Evolutionary conservation across 2,888 invertebrate genomes (phyloP), one percentile per base, ranked within the genome.

Genomic region (Agrochola litura): DNA sequence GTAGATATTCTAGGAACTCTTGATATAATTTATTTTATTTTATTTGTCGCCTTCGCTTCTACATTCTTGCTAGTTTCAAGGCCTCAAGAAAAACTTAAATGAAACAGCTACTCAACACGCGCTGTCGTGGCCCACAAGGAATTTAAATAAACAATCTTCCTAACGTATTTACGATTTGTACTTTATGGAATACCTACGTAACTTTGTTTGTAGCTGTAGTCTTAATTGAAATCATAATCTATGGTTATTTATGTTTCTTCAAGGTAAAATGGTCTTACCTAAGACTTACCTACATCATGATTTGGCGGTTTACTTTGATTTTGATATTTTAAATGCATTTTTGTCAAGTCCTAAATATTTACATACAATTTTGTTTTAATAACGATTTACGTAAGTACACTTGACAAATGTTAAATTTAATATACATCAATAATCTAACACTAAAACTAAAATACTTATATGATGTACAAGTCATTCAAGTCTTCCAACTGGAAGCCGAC

Each of bases 21-120:
- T 79, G 30, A n/a, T 30, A 10, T 41, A 6, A 10, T 25, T 25
- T 61, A 0, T 25, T 52, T 49, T 14, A 46, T 19, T 58, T 68
- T 14, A 37, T 52, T 41, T 52, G 10, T 64, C 22, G 9, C 30
- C 8, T 66, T 64, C 69, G 66, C 77, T 46, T 78, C 1, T 74
- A 56, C 25, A 73, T 75, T 63, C 64, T 68, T 77, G 84, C 79
- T 71, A 37, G 41, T 76, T 84, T 75, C 56, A 81, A 78, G 74
- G 82, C 84, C 82, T 77, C 85, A 83, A 83, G 86, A 86, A 86
- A 87, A 86, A 86, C 86, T 88, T 87, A 90, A 93, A 93, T 91
- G 91, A 92, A 94, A 92, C 87, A 90, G 87, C 88, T 89, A 85
- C 87, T 91, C 86, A 91, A 89, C 91, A 92, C 91, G 92, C 91